Evolutionary conservation across 1,140 invertebrate species (phyloP).

Genomic region (Hetaerina americana): DNA sequence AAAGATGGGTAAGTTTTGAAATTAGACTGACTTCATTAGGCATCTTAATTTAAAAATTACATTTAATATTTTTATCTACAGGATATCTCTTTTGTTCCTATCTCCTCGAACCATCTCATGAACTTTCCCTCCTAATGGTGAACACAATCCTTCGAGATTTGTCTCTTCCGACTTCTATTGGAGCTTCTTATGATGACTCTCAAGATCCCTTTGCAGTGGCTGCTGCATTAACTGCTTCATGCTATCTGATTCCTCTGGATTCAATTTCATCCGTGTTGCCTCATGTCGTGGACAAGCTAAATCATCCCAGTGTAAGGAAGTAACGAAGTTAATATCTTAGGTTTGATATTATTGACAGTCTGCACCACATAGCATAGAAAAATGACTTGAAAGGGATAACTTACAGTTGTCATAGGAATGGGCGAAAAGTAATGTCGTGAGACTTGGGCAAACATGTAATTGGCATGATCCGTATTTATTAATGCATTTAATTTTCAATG

Average conservation of each 20-base stretch:
- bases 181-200: neutral
- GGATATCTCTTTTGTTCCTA: neutral
- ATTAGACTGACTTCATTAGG: neutral
- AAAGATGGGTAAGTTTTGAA: neutral
- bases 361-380: no score
- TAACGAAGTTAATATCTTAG: no score
- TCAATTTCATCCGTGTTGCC: neutral
- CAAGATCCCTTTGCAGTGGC: neutral
- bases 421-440: no score
- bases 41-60: neutral
- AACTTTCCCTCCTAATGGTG: neutral
- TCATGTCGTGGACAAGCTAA: neutral
- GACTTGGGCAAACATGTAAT: no score
- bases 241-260: neutral
- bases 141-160: neutral
- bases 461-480: no score
- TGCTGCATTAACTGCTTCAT: neutral
- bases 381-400: no score
- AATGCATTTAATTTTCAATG: no score
- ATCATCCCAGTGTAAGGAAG: neutral
- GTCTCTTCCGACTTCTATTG: neutral
- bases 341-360: no score
- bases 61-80: neutral
- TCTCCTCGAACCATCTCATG: neutral
- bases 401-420: no score